Percentiles rank a stretch among this genome's conserved stretches.
These are phyloP conservation scores for Alectoris magna DNA, from an alignment of 2,797 vertebrate genomes.

Conservation along the genomic window DNA sequence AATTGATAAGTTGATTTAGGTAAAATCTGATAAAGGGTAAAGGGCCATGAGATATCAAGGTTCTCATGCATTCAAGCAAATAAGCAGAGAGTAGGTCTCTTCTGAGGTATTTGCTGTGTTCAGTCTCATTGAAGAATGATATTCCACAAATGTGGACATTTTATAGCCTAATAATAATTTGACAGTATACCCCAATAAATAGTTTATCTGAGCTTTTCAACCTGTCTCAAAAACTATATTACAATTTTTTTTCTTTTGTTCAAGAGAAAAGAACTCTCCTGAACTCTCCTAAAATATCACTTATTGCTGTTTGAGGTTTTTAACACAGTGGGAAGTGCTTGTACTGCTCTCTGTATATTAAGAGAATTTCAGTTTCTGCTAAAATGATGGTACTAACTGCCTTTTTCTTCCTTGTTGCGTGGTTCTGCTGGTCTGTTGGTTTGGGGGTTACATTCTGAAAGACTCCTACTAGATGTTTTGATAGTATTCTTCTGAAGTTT, in stretches of 20 bases:
- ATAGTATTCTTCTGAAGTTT: background rate
- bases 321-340: background rate
- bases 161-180: background rate
- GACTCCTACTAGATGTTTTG: background rate
- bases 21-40: slow-evolving; percentile 29
- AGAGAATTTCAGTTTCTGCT: background rate
- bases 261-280: background rate
- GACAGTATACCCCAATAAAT: background rate
- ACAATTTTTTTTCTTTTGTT: background rate
- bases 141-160: background rate
- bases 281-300: background rate
- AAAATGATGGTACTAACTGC: background rate
- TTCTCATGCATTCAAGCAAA: background rate
- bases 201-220: background rate
- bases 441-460: background rate
- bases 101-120: background rate
- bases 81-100: background rate
- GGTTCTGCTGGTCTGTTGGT: background rate
- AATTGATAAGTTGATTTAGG: slow-evolving; percentile 32
- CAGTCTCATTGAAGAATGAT: background rate
- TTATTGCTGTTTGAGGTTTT: background rate
- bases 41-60: background rate
- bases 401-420: background rate
- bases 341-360: background rate
- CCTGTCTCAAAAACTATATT: background rate